Evolutionary conservation across 2,797 vertebrate species (phyloP).

Genomic region (Ispidina picta): DNA sequence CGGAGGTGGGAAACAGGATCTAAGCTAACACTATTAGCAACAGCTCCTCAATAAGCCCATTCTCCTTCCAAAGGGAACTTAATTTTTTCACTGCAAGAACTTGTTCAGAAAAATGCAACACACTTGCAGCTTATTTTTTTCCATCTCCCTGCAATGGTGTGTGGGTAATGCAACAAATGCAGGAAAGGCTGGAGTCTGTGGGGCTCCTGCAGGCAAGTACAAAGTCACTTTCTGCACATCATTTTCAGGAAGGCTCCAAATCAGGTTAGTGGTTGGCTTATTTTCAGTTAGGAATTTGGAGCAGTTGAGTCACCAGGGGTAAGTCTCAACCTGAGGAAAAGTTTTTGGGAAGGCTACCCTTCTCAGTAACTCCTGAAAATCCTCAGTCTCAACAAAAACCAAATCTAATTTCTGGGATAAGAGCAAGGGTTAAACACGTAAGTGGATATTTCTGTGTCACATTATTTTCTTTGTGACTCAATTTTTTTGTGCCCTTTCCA

Average conservation of each 20-base stretch:
- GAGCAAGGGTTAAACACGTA: neutral
- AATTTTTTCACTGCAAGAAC: neutral
- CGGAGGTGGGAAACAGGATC: neutral
- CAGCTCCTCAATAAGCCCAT: neutral
- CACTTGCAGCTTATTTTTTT: neutral
- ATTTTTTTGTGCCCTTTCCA: neutral
- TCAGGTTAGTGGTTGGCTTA: neutral
- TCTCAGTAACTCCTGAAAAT: neutral
- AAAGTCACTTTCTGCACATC: accelerated
- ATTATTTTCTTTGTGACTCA: neutral
- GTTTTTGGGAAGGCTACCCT: neutral
- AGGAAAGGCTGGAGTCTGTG: neutral
- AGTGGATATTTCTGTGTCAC: neutral
- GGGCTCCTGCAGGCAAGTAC: neutral
- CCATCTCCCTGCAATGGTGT: neutral
- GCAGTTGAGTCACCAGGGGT: neutral
- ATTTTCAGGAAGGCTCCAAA: neutral
- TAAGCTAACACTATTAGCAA: neutral
- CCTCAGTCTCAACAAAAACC: neutral
- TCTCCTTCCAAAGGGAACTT: neutral
- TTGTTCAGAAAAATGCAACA: neutral
- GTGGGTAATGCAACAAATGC: neutral
- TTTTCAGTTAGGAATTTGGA: neutral
- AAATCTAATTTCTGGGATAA: neutral
- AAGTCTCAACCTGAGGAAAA: neutral